Evolutionary conservation across 2,888 invertebrate species (phyloP), one percentile per base, ranked within the genome.

Genomic region (Pardosa pseudoannulata): DNA sequence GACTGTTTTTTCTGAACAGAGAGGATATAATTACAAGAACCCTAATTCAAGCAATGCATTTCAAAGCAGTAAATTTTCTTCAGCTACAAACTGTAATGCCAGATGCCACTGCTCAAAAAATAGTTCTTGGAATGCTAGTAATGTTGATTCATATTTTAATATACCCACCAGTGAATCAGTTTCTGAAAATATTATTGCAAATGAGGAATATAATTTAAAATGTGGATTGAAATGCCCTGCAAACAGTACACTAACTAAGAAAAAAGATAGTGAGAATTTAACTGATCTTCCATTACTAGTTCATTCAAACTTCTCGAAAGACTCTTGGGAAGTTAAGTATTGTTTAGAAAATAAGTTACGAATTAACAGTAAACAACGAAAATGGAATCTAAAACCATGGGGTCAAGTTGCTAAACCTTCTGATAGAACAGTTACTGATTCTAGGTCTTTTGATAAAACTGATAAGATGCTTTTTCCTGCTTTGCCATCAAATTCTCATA

Each of bases 381-480:
- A 67, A 31, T 73, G 50, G 46, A 50, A 62, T 75, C 41, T 56
- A 23, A 74, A 75, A 28, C 68, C 56, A 56, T 82, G 82, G 82
- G 64, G 70, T 23, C 74, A 19, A 16, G 28, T 75, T 70, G 36
- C 70, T 39, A n/a, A 64, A 11, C 27, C 71, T 23, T 41, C 70
- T 16, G 39, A 70, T 7, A 56, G 23, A 23, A 56, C 56, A 23
- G 19, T 62, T 75, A 50, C 9, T 7, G 65, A 75, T 62, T 71
- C 70, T 41, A 75, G 41, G 36, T 19, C n/a, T 62, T 32, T 75
- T 9, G 62, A 75, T 41, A 62, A 82, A 39, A 46, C 75, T 75
- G 75, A 82, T 46, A 82, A 82, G 64, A 75, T 75, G 46, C 74
- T 81, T 39, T 82, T 75, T 70, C 82, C 82, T 64, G 82, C 82